Base-by-base conservation (phyloP, 2,797 vertebrate species). In the Nannoperca australis region DNA sequence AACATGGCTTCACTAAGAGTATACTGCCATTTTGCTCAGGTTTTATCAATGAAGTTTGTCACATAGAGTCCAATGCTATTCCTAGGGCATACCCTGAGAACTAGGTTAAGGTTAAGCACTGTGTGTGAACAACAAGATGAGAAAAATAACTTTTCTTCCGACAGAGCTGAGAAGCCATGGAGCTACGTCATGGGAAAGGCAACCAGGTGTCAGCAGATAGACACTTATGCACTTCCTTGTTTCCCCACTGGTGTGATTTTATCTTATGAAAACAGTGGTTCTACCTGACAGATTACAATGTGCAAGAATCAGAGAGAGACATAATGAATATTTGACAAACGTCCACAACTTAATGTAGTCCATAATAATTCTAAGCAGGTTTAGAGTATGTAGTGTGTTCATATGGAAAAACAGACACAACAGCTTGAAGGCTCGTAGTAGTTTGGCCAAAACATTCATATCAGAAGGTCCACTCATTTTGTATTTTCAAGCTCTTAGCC, bases 131-230 rank as follows among this genome's bases (percentile, higher is more conserved):
- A 53, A 54, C 45, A 17, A n/a, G 6, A 44, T 10, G 5, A 60
- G 45, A n/a, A 79, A 71, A 73, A 67, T 17, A 3, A 2, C 5
- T 30, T 38, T 10, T 27, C 61, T 72, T 68, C 44, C 36, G 13
- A 5, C 18, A 22, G 2, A 2, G 42, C 9, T n/a, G 22, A 62
- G 32, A 45, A 73, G 54, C 24, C 18, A 55, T 6, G 34, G 36
- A 56, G 54, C 49, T 53, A 15, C 5, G 2, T 64, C 18, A 47
- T 9, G 32, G 32, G 44, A 6, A 44, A 0, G 56, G 17, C 30
- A 34, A 66, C 58, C 66, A 49, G 34, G 49, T 47, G 15, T 40
- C 36, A 49, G 6, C 44, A 45, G 40, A 14, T 59, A 30, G 10
- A 27, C 24, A 18, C 51, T 66, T 9, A 34, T 6, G 12, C n/a